Evolutionary conservation across 2,888 invertebrate genomes (phyloP), one percentile per base, ranked within the genome.

Genomic region (Tricholauxania praeusta): DNA sequence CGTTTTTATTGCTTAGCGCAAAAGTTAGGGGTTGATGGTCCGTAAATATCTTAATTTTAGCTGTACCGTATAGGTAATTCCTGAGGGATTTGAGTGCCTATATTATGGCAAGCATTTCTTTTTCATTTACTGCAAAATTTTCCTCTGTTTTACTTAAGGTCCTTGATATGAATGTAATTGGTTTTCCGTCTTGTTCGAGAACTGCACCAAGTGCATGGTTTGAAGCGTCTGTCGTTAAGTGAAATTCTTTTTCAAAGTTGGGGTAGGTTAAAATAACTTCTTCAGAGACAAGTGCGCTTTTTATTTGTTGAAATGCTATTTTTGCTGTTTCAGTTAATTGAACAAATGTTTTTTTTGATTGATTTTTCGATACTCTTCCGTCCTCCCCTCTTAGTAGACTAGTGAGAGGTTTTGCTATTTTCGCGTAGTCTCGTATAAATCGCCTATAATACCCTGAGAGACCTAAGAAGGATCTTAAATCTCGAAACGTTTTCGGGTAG

Each of bases 1-100:
- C 65, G n/a, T 76, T 78, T 51, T 74, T 75, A n/a, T 74, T 77
- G 32, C 74, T 75, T 1, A 78, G 39, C 0, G 75, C 75, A 14
- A 66, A 72, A 1, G 74, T 78, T 5, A 76, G 71, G 15, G 76
- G 72, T 55, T 53, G 67, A 15, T 67, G 53, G 32, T 67, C 55
- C 7, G 67, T 55, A 39, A 28, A 32, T 28, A 67, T 52, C 5
- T 55, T 28, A 8, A 67, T 48, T 28, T 55, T 55, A 53, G 53
- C 55, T 32, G 67, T 32, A 6, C 67, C 67, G 17, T 67, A 67
- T n/a, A 67, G n/a, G n/a, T 67, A 67, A 39, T 67, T 55, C n/a
- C 67, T 19, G 4, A 67, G 47, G 28, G 67, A 67, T 7, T 67
- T 67, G 2, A 67, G 19, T 28, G 55, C 28, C 67, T 47, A 67